Conservation (phyloP, 2,888 invertebrate species). For the Spodoptera littoralis region DNA sequence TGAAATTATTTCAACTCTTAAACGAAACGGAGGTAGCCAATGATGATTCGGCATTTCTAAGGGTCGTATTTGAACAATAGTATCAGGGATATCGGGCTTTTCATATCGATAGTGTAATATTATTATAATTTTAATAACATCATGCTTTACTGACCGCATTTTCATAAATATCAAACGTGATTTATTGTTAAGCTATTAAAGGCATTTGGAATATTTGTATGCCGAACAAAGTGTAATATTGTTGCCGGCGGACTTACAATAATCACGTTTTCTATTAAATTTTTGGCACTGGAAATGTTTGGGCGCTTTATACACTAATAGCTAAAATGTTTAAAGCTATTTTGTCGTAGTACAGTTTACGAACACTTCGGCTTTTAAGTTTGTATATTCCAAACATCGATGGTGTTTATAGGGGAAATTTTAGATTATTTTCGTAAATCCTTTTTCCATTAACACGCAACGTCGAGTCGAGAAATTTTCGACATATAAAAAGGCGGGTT, state of each 20-base stretch:
- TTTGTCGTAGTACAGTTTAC: too few relatives aligned
- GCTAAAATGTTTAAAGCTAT: too few relatives aligned
- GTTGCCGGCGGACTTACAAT: too few relatives aligned
- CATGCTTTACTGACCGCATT: neutral
- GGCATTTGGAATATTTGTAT: neutral
- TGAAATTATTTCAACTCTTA: slow-evolving; percentile 83
- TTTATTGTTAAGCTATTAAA: neutral
- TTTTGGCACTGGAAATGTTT: too few relatives aligned
- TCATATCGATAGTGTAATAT: slow-evolving; percentile 62
- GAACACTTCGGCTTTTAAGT: too few relatives aligned
- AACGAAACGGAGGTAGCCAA: slow-evolving; percentile 75
- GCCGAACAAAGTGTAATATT: too few relatives aligned
- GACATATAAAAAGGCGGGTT: slow-evolving; percentile 70
- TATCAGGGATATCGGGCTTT: slow-evolving; percentile 60
- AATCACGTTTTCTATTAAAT: too few relatives aligned
- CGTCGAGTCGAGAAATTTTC: slow-evolving; percentile 35
- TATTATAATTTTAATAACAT: neutral
- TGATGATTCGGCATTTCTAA: slow-evolving; percentile 73
- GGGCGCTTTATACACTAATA: too few relatives aligned
- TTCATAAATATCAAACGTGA: neutral
- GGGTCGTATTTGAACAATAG: slow-evolving; percentile 70
- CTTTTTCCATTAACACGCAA: slow-evolving; percentile 49
- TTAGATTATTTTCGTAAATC: slow-evolving; percentile 41
- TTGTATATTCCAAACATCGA: too few relatives aligned
- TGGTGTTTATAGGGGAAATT: neutral